These are phyloP conservation scores for Euclidia mi DNA, from an alignment of 2,888 invertebrate species.

Conservation along the genomic window DNA sequence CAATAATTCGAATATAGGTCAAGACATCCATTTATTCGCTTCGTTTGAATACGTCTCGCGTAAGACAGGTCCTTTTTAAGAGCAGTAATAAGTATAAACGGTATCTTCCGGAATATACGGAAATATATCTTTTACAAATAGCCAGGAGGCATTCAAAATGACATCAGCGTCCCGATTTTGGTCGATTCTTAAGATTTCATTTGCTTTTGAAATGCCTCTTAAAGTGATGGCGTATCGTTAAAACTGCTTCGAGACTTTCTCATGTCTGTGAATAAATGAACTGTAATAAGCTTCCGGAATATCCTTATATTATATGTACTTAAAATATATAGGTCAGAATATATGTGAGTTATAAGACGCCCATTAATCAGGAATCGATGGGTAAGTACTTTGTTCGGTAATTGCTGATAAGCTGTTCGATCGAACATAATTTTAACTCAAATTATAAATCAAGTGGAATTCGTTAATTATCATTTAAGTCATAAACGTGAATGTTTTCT, in stretches of 20 bases:
- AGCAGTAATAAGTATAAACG: conserved; percentile 27
- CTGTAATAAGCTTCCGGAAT: conserved; percentile 68
- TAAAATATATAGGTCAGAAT: no score
- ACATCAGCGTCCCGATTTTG: conserved; percentile 48
- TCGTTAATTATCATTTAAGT: no score
- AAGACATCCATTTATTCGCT: no score
- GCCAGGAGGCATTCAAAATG: conserved; percentile 38
- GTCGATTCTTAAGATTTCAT: conserved; percentile 64
- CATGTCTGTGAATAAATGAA: conserved; percentile 76
- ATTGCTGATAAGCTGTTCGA: no score
- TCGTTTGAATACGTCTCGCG: no score
- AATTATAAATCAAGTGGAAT: no score
- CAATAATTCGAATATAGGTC: no score
- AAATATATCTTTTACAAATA: conserved; percentile 36
- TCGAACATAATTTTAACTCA: no score
- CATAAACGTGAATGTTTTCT: no score
- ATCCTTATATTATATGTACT: not conserved
- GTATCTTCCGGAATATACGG: conserved; percentile 15
- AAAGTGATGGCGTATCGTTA: conserved; percentile 74
- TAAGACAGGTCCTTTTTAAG: conserved; percentile 5
- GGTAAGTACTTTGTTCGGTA: no score
- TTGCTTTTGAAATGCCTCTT: conserved; percentile 68
- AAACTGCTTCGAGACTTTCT: conserved; percentile 64
- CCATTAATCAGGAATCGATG: no score
- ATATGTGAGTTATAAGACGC: no score